phyloP scores from a whole-genome alignment of 2,113 vertebrate genomes.

The Peromyscus maniculatus region DNA sequence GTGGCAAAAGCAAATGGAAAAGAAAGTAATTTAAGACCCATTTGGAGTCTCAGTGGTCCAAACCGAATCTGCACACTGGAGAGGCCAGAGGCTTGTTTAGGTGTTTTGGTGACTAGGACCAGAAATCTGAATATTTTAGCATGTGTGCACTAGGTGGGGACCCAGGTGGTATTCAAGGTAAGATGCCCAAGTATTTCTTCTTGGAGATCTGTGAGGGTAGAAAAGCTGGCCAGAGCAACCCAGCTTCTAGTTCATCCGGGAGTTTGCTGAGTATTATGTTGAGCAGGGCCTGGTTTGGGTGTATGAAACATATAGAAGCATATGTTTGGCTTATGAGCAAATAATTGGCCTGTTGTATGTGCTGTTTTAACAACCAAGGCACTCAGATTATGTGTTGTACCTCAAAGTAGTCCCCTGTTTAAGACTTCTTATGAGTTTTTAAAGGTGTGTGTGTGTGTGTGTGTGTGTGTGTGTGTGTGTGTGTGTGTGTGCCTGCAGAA shows the following conservation, averaged over 20 bases:
- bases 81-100: neutral
- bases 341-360: neutral
- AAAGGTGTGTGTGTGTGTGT: neutral
- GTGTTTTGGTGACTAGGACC: neutral
- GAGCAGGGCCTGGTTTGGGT: neutral
- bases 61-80: neutral
- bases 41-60: neutral
- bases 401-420: neutral
- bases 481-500: neutral
- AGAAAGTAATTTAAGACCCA: neutral
- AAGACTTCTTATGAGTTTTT: neutral
- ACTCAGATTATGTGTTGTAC: neutral
- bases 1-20: neutral
- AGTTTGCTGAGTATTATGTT: neutral
- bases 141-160: too few species aligned
- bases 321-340: neutral
- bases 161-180: too few species aligned
- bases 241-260: neutral
- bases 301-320: neutral
- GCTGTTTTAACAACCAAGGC: too few species aligned
- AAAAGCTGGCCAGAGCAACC: neutral
- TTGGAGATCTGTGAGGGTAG: neutral
- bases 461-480: neutral
- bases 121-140: neutral
- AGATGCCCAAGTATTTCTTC: neutral